Conservation (phyloP, 2,113 vertebrate species). For the Columba janthina region DNA sequence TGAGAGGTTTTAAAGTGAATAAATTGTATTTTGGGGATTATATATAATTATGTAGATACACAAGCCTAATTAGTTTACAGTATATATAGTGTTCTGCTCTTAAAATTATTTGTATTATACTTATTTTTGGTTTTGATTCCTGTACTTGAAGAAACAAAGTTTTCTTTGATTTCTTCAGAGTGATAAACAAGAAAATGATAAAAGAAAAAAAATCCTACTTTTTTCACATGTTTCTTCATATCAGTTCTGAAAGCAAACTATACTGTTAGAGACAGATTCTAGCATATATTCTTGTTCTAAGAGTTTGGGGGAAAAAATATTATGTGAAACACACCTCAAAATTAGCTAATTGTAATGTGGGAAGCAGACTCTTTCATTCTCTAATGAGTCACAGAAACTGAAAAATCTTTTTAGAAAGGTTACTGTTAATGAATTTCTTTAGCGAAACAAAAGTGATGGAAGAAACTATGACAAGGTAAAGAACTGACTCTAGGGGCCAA, state of each 20-base stretch:
- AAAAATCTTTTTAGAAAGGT: background rate
- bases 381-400: background rate
- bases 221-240: background rate
- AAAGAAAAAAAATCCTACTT: accelerated
- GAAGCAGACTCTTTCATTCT: background rate
- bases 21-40: background rate
- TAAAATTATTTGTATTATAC: background rate
- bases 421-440: background rate
- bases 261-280: background rate
- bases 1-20: background rate
- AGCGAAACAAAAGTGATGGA: background rate
- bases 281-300: background rate
- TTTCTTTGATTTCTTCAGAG: background rate
- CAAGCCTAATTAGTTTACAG: background rate
- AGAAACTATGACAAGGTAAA: background rate
- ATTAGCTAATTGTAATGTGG: background rate
- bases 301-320: background rate
- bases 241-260: background rate
- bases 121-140: background rate
- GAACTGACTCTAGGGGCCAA: background rate
- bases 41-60: background rate
- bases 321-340: too few relatives aligned
- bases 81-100: background rate
- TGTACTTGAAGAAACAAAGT: background rate
- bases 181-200: background rate